phyloP scores from a whole-genome alignment of 2,113 vertebrate genomes.

The Thalassarche chlororhynchos region DNA sequence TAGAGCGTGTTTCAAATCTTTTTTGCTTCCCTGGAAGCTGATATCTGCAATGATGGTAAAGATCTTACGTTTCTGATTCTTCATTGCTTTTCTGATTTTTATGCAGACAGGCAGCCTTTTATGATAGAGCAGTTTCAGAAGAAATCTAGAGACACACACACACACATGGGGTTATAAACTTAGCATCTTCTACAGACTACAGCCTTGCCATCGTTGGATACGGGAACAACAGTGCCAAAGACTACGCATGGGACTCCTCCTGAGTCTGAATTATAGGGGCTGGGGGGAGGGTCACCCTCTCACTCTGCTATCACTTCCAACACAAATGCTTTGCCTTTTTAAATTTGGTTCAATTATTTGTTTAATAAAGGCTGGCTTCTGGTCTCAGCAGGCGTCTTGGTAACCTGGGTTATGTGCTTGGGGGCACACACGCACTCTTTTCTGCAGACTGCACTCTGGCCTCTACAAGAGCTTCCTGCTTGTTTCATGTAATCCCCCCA shows the following conservation, averaged over 20 bases:
- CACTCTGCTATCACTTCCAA: neutral
- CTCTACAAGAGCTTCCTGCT: neutral
- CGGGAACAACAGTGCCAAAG: neutral
- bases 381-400: neutral
- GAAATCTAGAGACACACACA: neutral
- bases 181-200: neutral
- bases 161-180: neutral
- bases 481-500: neutral
- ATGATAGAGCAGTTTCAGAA: neutral
- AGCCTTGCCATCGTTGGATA: neutral
- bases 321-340: neutral
- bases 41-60: neutral
- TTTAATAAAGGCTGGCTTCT: neutral
- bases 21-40: neutral
- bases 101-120: neutral
- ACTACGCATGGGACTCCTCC: neutral
- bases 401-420: neutral
- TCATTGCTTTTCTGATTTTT: neutral
- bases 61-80: neutral
- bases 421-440: neutral
- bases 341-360: neutral
- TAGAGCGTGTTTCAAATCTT: neutral
- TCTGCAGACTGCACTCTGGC: neutral
- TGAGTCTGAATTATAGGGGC: neutral
- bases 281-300: neutral